A percentile compares a stretch with the other conserved stretches of the same genome.
Conservation (phyloP, 2,797 vertebrate species). For the Sebastes trivittatus region DNA sequence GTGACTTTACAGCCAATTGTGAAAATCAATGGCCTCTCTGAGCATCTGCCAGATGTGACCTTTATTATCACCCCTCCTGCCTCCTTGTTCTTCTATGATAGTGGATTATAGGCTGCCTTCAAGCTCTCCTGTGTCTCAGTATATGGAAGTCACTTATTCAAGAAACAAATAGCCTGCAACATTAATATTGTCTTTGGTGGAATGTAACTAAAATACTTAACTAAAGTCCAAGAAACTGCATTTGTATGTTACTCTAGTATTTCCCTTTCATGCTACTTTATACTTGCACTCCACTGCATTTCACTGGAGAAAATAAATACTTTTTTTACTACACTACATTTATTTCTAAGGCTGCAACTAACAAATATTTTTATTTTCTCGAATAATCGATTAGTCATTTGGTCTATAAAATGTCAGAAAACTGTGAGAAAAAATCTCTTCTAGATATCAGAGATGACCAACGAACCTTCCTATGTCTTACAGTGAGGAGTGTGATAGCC, state of each 20-base stretch:
- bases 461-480: too few relatives aligned
- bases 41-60: slow-evolving; percentile 49
- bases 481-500: too few relatives aligned
- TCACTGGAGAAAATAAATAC: not conserved
- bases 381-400: too few relatives aligned
- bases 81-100: not conserved
- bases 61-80: slow-evolving; percentile 25
- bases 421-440: too few relatives aligned
- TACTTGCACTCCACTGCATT: not conserved
- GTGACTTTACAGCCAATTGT: slow-evolving; percentile 37
- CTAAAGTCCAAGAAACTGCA: not conserved
- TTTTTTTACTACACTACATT: not conserved
- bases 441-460: too few relatives aligned
- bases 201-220: not conserved
- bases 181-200: not conserved
- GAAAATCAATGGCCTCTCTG: not conserved
- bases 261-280: too few relatives aligned
- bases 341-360: too few relatives aligned
- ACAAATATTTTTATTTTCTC: too few relatives aligned
- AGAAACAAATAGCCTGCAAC: not conserved
- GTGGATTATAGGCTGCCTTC: not conserved
- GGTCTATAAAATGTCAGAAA: too few relatives aligned
- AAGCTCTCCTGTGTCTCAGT: not conserved
- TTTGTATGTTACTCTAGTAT: not conserved
- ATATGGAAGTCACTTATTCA: not conserved